Percentiles rank a stretch among this genome's conserved stretches.
These are phyloP conservation scores for Venusia cambrica DNA, from an alignment of 2,888 invertebrate genomes.

Conservation along the genomic window DNA sequence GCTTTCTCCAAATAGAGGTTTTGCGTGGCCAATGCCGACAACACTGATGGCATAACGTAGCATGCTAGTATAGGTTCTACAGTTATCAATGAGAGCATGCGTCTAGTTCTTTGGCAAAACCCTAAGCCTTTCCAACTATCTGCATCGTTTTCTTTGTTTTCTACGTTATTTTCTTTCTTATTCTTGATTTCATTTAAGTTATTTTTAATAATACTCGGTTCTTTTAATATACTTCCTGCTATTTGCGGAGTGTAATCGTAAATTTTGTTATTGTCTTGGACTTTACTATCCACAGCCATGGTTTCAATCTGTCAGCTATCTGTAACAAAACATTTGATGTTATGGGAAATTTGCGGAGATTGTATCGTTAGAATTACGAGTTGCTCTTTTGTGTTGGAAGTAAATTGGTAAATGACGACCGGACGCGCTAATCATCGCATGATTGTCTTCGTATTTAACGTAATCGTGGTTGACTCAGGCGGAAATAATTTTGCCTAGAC, in stretches of 20 bases:
- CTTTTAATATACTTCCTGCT: slow-evolving; percentile 61
- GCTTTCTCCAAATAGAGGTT: slow-evolving; percentile 93
- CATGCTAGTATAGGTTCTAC: slow-evolving; percentile 89
- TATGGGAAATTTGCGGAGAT: neutral
- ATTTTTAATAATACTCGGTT: slow-evolving; percentile 56
- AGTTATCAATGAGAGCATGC: slow-evolving; percentile 84
- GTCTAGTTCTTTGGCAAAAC: slow-evolving; percentile 77
- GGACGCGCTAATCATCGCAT: slow-evolving; percentile 72
- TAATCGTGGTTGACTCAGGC: slow-evolving; percentile 56
- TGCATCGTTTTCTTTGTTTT: slow-evolving; percentile 41
- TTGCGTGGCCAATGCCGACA: slow-evolving; percentile 89
- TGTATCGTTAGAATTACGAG: slow-evolving; percentile 3
- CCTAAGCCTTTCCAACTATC: slow-evolving; percentile 74
- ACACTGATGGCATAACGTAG: slow-evolving; percentile 84
- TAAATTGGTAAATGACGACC: slow-evolving; percentile 63
- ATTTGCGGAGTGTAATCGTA: slow-evolving; percentile 46
- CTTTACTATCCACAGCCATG: slow-evolving; percentile 58
- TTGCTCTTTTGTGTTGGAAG: slow-evolving; percentile 39
- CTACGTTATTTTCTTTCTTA: slow-evolving; percentile 41
- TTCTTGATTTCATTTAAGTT: slow-evolving; percentile 52
- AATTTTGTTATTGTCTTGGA: slow-evolving; percentile 45
- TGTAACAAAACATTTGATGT: slow-evolving; percentile 44
- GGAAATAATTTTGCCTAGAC: slow-evolving; percentile 61
- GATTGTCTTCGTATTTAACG: slow-evolving; percentile 64
- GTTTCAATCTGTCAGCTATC: slow-evolving; percentile 41